Base-by-base conservation (phyloP, 2,797 vertebrate species). In the Sebastes iracundus region DNA sequence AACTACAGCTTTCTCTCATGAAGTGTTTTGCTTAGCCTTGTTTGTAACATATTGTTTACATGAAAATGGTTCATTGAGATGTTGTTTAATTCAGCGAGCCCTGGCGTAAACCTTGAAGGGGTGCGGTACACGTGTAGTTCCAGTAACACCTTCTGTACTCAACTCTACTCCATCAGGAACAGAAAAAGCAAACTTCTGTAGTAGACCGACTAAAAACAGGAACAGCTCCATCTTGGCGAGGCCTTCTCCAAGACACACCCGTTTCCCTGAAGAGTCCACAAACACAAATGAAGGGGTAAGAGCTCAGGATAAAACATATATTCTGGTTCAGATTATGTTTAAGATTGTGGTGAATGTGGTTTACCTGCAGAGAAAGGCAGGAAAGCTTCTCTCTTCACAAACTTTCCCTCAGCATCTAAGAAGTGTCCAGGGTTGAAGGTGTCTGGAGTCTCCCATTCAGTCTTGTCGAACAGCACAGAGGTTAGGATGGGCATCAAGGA, bases 141-240 rank as follows among this genome's bases (percentile, higher is more conserved):
- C 96, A 9, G 83, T 12, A 33, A 95, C 27, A 14, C 94, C 94
- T 13, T 94, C 80, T 4, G 93, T 66, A 49, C 23, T 93, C 35
- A 91, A 79, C 0, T 88, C 84, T 14, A 92, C 91, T 28, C 88
- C 93, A 0, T 77, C 87, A 3, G 93, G 90, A 1, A 80, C 62
- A 8, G 86, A 95, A 91, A 97, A 96, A 6, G 92, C 90, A 88
- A 98, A 97, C 74, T 94, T 96, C 92, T 97, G 96, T 7, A 97
- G 75, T 33, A 97, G 81, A 52, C 86, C 74, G 0, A 93, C 87
- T 25, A 94, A 79, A 70, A 46, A 46, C 42, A 46, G 42, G 42
- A 46, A 46, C 42, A 46, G 42, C 42, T 46, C 42, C 42, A 46
- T 46, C 42, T 46, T 46, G 14, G 42, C 42, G 42, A 46, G 42